Conservation (phyloP, 1,140 invertebrate genomes). For the Episyrphus balteatus region DNA sequence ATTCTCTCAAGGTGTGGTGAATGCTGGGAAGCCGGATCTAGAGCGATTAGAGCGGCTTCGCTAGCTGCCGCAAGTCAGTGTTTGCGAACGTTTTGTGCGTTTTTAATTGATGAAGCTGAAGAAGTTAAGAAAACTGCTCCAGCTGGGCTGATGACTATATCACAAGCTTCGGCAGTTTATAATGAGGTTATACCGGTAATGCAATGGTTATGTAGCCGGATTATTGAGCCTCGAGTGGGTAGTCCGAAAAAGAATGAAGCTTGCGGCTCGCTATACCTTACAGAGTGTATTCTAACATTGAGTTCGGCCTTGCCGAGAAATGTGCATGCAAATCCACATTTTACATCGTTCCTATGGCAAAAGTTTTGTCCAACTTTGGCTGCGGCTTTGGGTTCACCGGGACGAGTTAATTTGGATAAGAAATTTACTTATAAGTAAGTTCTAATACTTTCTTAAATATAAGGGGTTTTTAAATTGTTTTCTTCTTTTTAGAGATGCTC, state of each 20-base stretch:
- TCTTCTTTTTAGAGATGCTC: slow-evolving; percentile 20
- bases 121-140: slow-evolving; percentile 35
- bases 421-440: slow-evolving; percentile 36
- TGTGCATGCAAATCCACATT: slow-evolving; percentile 69
- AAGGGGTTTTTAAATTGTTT: not conserved
- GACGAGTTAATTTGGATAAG: slow-evolving; percentile 37
- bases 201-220: slow-evolving; percentile 75
- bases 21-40: slow-evolving; percentile 58
- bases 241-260: slow-evolving; percentile 49
- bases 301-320: slow-evolving; percentile 69
- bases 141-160: slow-evolving; percentile 32
- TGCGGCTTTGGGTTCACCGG: slow-evolving; percentile 70
- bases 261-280: slow-evolving; percentile 56
- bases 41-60: slow-evolving; percentile 68
- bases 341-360: slow-evolving; percentile 81
- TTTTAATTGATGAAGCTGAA: slow-evolving; percentile 43
- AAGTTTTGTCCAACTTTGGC: slow-evolving; percentile 82
- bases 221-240: slow-evolving; percentile 54
- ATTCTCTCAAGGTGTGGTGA: slow-evolving; percentile 60
- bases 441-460: not conserved
- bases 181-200: slow-evolving; percentile 83
- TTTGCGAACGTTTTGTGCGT: slow-evolving; percentile 66
- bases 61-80: slow-evolving; percentile 74
- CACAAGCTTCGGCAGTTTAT: slow-evolving; percentile 68
- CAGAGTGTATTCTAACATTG: slow-evolving; percentile 77